Base-by-base conservation (phyloP, 2,113 vertebrate species). In the Lynx canadensis region DNA sequence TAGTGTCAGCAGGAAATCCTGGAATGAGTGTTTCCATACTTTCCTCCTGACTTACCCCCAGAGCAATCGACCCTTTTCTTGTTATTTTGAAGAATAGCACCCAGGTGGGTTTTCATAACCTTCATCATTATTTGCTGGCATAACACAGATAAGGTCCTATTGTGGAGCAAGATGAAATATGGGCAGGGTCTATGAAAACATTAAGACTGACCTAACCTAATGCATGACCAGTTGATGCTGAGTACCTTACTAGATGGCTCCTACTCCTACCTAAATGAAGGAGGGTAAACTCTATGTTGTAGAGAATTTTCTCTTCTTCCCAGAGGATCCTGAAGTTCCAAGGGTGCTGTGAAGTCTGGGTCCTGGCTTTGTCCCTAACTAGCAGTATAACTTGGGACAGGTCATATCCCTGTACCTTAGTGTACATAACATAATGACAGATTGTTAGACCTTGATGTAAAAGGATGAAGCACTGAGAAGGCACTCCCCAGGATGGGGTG, bases 221-320 rank as follows among this genome's bases (percentile, higher is more conserved):
- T 0, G 6, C 3, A 13, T 13, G 45, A 84, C 18, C 48, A 14
- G 8, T n/a, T 8, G 7, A 31, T 33, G 3, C 15, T 8, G 5
- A 55, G 4, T 14, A 13, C 15, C 29, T 69, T 25, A 23, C 50
- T 41, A 71, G 38, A 8, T 4, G 38, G 23, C 57, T 63, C 29
- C 29, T 23, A 69, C 14, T 48, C 60, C 33, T 19, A 7, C n/a
- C 33, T 55, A 33, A 71, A 41, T 19, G 23, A 25, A 60, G 29
- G 1, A 65, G 5, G 31, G 71, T 25, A 89, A 90, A 86, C 1
- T 31, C 19, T 57, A 8, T 21, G 3, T 18, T 38, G 27, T 13
- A 71, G 14, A 38, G 7, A 79, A 11, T 11, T 57, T 9, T 1
- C 6, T n/a, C 36, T 36, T 68, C 11, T 23, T 14, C 27, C 33